phyloP scores from a whole-genome alignment of 2,113 vertebrate species.

The Rhabdornis inornatus region DNA sequence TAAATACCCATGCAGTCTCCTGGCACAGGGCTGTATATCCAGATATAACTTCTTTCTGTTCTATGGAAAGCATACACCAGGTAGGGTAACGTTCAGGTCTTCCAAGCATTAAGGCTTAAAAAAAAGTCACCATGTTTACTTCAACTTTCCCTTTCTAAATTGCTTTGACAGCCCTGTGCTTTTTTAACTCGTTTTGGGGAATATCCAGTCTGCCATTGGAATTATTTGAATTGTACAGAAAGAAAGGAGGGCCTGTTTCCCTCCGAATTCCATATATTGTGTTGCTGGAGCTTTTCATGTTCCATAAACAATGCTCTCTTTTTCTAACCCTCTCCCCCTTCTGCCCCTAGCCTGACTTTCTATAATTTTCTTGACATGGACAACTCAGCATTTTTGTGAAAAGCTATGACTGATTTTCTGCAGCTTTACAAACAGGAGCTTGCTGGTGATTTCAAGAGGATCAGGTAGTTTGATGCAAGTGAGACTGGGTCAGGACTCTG shows the following conservation, averaged over 20 bases:
- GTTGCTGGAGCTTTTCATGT: slow-evolving; percentile 67
- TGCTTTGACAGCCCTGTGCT: slow-evolving; percentile 67
- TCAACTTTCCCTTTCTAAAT: slow-evolving; percentile 62
- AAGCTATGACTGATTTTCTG: slow-evolving; percentile 63
- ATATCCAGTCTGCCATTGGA: slow-evolving; percentile 62
- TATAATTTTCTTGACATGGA: slow-evolving; percentile 65
- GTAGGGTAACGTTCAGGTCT: slow-evolving; percentile 31
- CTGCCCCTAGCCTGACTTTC: slow-evolving; percentile 44
- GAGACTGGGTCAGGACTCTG: neutral
- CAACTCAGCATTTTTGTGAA: slow-evolving; percentile 59
- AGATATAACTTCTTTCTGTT: neutral
- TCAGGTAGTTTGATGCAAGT: neutral
- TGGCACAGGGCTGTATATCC: neutral
- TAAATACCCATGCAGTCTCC: neutral
- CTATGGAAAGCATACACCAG: neutral
- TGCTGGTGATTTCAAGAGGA: slow-evolving; percentile 19
- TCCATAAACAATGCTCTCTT: slow-evolving; percentile 66
- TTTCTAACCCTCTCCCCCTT: slow-evolving; percentile 59
- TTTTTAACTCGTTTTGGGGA: slow-evolving; percentile 61
- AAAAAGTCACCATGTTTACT: slow-evolving; percentile 62
- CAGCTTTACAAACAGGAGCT: slow-evolving; percentile 52
- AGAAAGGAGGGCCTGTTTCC: slow-evolving; percentile 64
- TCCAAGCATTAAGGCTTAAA: slow-evolving; percentile 36
- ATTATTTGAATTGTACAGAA: slow-evolving; percentile 64
- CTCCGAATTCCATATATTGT: slow-evolving; percentile 69